phyloP scores from a whole-genome alignment of 2,797 vertebrate species.

The Oreonectes daqikongensis region DNA sequence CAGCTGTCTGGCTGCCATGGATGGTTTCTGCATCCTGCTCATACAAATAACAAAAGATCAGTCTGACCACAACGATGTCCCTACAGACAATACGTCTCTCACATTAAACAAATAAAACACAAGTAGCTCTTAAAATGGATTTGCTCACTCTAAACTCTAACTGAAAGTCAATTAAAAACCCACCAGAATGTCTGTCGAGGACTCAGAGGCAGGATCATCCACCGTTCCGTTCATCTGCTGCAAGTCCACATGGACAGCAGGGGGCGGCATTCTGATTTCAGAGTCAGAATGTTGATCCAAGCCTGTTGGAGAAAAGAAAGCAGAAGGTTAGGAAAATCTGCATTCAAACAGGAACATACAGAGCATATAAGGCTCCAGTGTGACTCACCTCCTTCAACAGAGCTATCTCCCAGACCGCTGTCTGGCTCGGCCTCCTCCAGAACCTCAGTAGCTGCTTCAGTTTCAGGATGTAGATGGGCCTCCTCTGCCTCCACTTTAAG shows the following conservation, averaged over 20 bases:
- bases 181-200: slow-evolving; percentile 93
- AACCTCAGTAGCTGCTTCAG: slow-evolving; percentile 45
- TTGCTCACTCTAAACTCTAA: neutral
- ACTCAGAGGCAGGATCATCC: slow-evolving; percentile 90
- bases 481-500: slow-evolving; percentile 46
- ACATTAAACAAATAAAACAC: too few relatives aligned
- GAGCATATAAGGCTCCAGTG: neutral
- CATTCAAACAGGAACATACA: neutral
- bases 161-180: slow-evolving; percentile 28
- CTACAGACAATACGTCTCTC: neutral
- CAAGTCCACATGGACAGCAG: slow-evolving; percentile 72
- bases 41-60: slow-evolving; percentile 29
- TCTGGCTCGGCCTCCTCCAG: slow-evolving; percentile 56
- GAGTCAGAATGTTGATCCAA: slow-evolving; percentile 60
- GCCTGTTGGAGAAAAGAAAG: slow-evolving; percentile 47
- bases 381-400: slow-evolving; percentile 55
- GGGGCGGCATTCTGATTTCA: slow-evolving; percentile 67
- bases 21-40: slow-evolving; percentile 84
- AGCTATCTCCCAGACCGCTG: slow-evolving; percentile 56
- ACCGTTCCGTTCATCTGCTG: slow-evolving; percentile 90
- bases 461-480: slow-evolving; percentile 17
- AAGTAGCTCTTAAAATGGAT: neutral
- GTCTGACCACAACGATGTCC: neutral
- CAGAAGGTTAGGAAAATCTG: neutral
- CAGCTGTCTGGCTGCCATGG: slow-evolving; percentile 78